Evolutionary conservation across 92 coral and sea anemone species (phyloP).

Genomic region (Zoanthus gigantus): DNA sequence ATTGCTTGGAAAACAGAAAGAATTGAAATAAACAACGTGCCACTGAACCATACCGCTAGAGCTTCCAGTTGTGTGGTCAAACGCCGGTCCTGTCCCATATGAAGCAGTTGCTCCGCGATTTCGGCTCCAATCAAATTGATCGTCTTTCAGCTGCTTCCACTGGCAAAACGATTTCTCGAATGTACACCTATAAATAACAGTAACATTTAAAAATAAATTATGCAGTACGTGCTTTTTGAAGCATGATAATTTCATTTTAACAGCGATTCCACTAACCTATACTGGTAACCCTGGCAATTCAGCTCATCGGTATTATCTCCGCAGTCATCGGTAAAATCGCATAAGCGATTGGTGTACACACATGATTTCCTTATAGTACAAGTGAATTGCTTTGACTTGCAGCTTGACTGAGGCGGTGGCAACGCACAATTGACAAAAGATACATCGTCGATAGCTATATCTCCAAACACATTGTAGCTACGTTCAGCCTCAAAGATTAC

Average conservation of each 20-base stretch:
- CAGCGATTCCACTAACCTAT: conserved; percentile 54
- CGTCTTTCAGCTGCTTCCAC: conserved; percentile 83
- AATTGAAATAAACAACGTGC: not conserved
- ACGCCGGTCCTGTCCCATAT: conserved; percentile 85
- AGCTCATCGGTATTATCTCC: conserved; percentile 88
- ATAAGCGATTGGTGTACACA: conserved; percentile 69
- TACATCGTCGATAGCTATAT: conserved; percentile 92
- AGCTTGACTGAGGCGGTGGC: conserved; percentile 73
- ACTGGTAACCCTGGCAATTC: conserved; percentile 67
- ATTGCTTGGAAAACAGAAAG: not conserved
- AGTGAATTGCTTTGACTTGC: conserved; percentile 71
- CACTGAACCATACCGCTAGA: conserved; percentile 73
- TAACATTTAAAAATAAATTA: not conserved
- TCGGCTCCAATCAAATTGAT: conserved; percentile 97
- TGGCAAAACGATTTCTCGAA: conserved; percentile 82
- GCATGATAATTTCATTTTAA: not conserved
- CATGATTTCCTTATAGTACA: conserved; percentile 83
- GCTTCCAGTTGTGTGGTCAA: conserved; percentile 93
- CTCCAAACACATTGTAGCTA: conserved; percentile 92
- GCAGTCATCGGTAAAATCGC: conserved; percentile 97
- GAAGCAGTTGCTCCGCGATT: conserved; percentile 92
- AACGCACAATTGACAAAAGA: conserved; percentile 80
- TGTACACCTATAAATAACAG: conserved; percentile 62
- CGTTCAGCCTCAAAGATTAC: conserved; percentile 91
- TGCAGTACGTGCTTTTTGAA: no score